Base-by-base conservation (phyloP, 1,140 invertebrate genomes). In the Leptestheria dahalacensis region DNA sequence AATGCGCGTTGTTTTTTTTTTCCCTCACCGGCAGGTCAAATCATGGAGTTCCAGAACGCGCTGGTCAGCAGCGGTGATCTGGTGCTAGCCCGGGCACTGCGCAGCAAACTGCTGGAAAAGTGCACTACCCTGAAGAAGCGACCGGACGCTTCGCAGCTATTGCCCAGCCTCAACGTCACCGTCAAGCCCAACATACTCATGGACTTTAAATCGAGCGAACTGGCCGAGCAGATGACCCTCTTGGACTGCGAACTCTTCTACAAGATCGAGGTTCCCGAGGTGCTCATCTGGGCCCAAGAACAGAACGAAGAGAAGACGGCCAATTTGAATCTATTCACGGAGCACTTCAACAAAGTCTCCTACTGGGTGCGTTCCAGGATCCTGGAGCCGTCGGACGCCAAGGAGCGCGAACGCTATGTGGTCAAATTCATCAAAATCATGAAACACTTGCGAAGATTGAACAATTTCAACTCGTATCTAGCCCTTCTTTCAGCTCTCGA, bases 301-400 rank as follows among this genome's bases (percentile, higher is more conserved):
- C 96, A 99, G 72, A 91, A 88, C 65, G 95, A 98, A 74, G 92
- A 97, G 70, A 79, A 86, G 62, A 94, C 91, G 71, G 93, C 94
- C 3, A 97, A 99, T 75, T 77, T 99, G 41, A 96, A 91, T n/a
- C 79, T 85, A 63, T 99, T 99, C 70, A 99, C 96, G 0, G 92
- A 98, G 72, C 95, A 99, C 75, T 99, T 99, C 71, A 99, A 99
- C 72, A 97, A 98, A 74, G 96, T 99, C 88, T 97, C 93, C 24
- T 99, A 92, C 67, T 99, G 95, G 96, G 88, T 87, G 20, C 75
- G 91, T 52, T 85, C 85, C 20, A 74, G 79, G 65, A 86, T 91
- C 59, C 71, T 93, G 48, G 80, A 83, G 64, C 82, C 85, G 62
- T 79, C 85, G 62, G 88, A 93, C 63, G 85, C 88, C 10, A 90